A percentile compares a stretch with the other conserved stretches of the same genome.
Evolutionary conservation across 2,113 vertebrate species (phyloP).

Genomic region (Tachuris rubrigastra): DNA sequence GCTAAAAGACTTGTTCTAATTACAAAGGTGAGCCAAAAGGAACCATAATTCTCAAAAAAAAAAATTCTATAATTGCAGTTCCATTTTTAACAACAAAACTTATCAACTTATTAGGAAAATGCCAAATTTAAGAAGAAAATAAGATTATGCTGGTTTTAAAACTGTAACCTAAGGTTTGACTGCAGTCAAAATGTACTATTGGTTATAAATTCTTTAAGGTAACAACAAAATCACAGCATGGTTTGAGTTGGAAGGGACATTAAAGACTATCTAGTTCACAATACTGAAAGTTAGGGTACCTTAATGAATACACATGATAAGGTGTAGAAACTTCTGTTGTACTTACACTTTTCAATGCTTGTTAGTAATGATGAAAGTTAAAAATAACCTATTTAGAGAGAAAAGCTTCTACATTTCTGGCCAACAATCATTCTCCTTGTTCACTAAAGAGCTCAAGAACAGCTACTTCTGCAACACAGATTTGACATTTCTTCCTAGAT

Average conservation of each 20-base stretch:
- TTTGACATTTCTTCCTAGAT: constrained; percentile 6
- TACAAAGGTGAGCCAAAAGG: background rate
- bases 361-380: background rate
- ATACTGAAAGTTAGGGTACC: background rate
- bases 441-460: background rate
- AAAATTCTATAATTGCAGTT: background rate
- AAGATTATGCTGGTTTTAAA: background rate
- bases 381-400: background rate
- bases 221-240: background rate
- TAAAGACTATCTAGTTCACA: background rate
- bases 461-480: background rate
- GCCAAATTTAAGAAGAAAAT: background rate
- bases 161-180: background rate
- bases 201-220: background rate
- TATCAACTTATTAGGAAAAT: background rate
- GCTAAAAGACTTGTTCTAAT: background rate
- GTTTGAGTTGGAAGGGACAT: background rate
- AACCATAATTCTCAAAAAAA: background rate
- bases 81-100: background rate
- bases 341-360: background rate
- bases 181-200: background rate
- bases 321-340: background rate
- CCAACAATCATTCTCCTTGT: background rate
- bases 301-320: background rate
- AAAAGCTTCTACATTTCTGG: background rate